phyloP scores from a whole-genome alignment of 1,140 invertebrate genomes.

The Ctenoplectra terminalis region DNA sequence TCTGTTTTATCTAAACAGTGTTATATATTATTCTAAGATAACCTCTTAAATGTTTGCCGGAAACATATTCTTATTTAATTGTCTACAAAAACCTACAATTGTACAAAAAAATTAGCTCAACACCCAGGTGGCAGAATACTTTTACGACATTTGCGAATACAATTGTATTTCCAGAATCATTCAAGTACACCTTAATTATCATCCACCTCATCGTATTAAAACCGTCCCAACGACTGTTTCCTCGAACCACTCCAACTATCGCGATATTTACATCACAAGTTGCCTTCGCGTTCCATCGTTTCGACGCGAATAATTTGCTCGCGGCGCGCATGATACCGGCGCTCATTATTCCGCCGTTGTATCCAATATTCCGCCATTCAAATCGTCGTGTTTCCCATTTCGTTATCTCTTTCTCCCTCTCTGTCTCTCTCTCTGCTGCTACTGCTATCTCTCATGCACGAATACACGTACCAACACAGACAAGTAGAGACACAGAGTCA shows the following conservation, averaged over 20 bases:
- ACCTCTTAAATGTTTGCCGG: too few species aligned
- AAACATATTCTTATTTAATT: too few species aligned
- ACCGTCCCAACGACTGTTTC: not conserved
- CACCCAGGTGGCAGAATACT: too few species aligned
- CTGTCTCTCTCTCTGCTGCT: not conserved
- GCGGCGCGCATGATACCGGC: not conserved
- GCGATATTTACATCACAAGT: slow-evolving; percentile 35
- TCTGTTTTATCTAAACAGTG: too few species aligned
- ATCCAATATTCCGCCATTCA: slow-evolving; percentile 36
- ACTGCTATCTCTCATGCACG: not conserved
- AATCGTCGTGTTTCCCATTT: slow-evolving; percentile 40
- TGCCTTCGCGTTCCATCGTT: not conserved
- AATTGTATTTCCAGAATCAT: too few species aligned
- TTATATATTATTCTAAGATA: too few species aligned
- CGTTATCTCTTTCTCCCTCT: slow-evolving; percentile 6
- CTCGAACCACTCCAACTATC: not conserved
- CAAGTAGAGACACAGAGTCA: not conserved
- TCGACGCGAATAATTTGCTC: slow-evolving; percentile 32
- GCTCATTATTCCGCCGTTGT: slow-evolving; percentile 49
- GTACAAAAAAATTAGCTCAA: too few species aligned
- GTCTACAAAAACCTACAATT: too few species aligned
- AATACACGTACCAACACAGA: not conserved
- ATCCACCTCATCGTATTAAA: not conserved
- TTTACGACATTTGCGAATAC: too few species aligned
- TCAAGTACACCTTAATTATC: too few species aligned